These are phyloP conservation scores for Callyntrura guangdongensis DNA, from an alignment of 2,888 invertebrate species.

Conservation along the genomic window DNA sequence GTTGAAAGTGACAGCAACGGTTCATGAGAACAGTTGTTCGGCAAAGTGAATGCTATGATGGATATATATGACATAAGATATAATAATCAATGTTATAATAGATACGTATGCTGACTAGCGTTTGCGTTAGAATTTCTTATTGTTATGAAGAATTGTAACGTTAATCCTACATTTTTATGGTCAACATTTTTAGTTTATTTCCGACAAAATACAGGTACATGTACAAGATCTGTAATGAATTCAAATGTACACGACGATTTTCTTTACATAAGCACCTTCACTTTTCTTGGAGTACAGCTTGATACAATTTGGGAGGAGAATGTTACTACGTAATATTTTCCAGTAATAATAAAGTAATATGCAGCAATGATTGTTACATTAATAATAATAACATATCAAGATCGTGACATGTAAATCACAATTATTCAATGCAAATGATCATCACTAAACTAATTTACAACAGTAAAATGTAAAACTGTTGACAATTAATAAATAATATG, in stretches of 20 bases:
- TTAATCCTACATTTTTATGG: not conserved
- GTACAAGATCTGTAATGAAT: slow-evolving; percentile 72
- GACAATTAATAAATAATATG: not conserved
- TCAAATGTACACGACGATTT: slow-evolving; percentile 67
- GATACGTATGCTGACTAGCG: too few relatives aligned
- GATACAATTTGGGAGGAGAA: slow-evolving; percentile 5
- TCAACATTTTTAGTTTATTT: slow-evolving; percentile 50
- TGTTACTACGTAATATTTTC: not conserved
- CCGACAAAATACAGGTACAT: slow-evolving; percentile 76
- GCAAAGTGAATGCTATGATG: too few relatives aligned
- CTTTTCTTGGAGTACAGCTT: slow-evolving; percentile 2
- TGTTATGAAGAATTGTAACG: too few relatives aligned
- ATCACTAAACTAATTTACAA: not conserved
- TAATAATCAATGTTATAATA: too few relatives aligned
- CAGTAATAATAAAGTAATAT: not conserved
- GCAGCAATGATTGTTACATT: not conserved
- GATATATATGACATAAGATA: too few relatives aligned
- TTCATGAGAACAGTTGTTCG: too few relatives aligned
- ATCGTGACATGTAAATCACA: slow-evolving; percentile 34
- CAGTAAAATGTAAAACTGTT: slow-evolving; percentile 2
- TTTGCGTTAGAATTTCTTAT: too few relatives aligned
- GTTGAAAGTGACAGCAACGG: too few relatives aligned
- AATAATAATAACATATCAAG: slow-evolving; percentile 48
- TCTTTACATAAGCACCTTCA: slow-evolving; percentile 66
- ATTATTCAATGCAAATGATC: not conserved